phyloP scores from a whole-genome alignment of 2,797 vertebrate species.

The Peromyscus attwateri region DNA sequence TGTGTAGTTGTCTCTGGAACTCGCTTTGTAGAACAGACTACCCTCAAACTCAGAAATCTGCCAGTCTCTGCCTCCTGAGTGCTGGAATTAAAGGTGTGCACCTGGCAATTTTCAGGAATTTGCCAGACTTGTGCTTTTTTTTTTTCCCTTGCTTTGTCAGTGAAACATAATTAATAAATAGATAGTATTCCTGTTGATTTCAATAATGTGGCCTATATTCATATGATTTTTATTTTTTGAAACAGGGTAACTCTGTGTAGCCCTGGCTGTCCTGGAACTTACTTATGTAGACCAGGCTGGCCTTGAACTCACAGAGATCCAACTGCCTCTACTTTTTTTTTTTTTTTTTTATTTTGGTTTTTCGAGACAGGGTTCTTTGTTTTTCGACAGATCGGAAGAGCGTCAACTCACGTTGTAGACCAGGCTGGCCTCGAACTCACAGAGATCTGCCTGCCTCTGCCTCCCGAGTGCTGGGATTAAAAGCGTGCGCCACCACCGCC shows the following conservation, averaged over 20 bases:
- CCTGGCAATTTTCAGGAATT: background rate
- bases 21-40: background rate
- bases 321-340: background rate
- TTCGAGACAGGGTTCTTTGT: too few relatives aligned
- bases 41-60: background rate
- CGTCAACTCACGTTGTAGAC: too few relatives aligned
- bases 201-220: conserved; percentile 24
- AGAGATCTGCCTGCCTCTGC: too few relatives aligned
- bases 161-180: conserved; percentile 37
- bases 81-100: background rate
- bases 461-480: too few relatives aligned
- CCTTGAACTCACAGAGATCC: background rate
- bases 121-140: conserved; percentile 43
- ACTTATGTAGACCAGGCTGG: background rate
- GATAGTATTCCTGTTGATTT: conserved; percentile 36
- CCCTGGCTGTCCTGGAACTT: background rate
- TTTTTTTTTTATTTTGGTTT: too few relatives aligned
- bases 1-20: background rate
- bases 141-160: conserved; percentile 4
- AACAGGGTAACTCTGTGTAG: background rate
- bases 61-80: background rate
- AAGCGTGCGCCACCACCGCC: too few relatives aligned
- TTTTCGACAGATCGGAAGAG: too few relatives aligned
- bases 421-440: too few relatives aligned
- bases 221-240: background rate